phyloP scores from a whole-genome alignment of 1,140 invertebrate species.

The Aporrectodea caliginosa region DNA sequence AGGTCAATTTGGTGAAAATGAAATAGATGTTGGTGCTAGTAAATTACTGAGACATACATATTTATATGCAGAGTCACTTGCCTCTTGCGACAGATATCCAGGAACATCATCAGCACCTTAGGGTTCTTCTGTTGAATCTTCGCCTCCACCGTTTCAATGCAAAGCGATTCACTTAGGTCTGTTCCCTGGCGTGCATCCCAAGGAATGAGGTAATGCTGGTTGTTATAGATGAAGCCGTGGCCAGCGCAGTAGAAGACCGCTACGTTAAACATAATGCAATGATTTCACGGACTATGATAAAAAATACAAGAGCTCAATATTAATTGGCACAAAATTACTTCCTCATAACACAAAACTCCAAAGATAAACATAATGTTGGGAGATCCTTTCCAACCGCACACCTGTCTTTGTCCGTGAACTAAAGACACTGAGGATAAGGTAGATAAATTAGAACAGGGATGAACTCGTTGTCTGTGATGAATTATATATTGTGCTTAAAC shows the following conservation, averaged over 20 bases:
- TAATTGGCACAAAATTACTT: too few species aligned
- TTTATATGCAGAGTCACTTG: background rate
- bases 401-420: too few species aligned
- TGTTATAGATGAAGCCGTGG: slow-evolving; percentile 21
- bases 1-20: background rate
- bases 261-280: too few species aligned
- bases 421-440: too few species aligned
- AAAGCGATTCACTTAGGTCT: slow-evolving; percentile 11
- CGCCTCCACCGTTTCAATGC: slow-evolving; percentile 11
- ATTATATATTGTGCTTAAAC: too few species aligned
- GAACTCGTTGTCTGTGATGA: too few species aligned
- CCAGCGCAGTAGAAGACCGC: slow-evolving; percentile 24
- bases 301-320: too few species aligned
- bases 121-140: slow-evolving; percentile 20
- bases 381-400: too few species aligned
- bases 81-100: slow-evolving; percentile 9
- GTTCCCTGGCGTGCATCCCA: slow-evolving; percentile 19
- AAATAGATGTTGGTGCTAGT: background rate
- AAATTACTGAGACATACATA: background rate
- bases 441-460: too few species aligned
- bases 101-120: slow-evolving; percentile 15
- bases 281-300: too few species aligned
- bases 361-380: too few species aligned
- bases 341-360: too few species aligned
- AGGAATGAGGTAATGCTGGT: slow-evolving; percentile 19